Conservation (phyloP, 2,797 vertebrate genomes). For the Podarcis siculus region DNA sequence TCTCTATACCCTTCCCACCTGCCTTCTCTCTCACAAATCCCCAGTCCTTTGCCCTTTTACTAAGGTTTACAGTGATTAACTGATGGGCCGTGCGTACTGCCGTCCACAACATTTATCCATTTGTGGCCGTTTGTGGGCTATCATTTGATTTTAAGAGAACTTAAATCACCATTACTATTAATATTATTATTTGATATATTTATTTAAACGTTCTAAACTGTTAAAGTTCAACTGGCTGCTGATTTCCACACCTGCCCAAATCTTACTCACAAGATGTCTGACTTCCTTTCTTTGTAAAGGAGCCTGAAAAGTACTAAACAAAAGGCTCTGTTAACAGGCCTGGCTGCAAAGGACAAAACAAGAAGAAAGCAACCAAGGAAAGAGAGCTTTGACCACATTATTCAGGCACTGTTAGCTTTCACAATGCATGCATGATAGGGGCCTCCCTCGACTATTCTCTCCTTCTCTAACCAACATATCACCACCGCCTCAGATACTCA, state of each 20-base stretch:
- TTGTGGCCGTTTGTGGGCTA: background rate
- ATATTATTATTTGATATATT: slow-evolving; percentile 3
- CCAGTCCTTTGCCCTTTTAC: background rate
- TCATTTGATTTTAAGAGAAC: background rate
- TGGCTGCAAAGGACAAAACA: background rate
- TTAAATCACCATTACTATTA: background rate
- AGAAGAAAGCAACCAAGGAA: background rate
- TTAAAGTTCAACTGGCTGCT: background rate
- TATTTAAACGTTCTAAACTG: background rate
- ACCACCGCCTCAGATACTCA: background rate
- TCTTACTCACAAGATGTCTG: slow-evolving; percentile 19
- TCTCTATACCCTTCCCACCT: too few species aligned
- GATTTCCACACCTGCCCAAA: background rate
- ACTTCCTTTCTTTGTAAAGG: slow-evolving; percentile 4
- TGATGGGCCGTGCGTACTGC: background rate
- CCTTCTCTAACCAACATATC: background rate
- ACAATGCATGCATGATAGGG: background rate
- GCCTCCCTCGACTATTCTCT: background rate
- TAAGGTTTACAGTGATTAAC: background rate
- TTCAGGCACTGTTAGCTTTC: background rate
- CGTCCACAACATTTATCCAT: background rate
- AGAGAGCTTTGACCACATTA: background rate
- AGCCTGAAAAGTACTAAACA: background rate
- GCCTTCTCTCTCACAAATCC: background rate
- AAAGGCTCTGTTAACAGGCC: background rate